Conservation (phyloP, 2,113 vertebrate genomes). For the Micronisus gabar region DNA sequence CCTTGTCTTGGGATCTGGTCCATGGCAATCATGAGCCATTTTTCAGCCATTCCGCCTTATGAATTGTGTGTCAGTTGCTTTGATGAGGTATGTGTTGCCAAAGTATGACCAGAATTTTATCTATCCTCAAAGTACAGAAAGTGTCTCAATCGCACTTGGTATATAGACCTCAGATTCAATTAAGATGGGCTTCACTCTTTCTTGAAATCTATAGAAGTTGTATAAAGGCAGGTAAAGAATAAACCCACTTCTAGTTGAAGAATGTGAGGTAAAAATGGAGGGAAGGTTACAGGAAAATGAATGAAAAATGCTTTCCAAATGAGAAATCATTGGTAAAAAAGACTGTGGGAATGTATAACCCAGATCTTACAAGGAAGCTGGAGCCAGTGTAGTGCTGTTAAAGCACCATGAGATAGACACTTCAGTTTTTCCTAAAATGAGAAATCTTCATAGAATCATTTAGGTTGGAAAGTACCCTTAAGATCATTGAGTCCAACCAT, state of each 20-base stretch:
- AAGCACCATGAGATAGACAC: background rate
- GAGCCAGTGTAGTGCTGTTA: background rate
- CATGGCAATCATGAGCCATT: background rate
- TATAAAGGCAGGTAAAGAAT: background rate
- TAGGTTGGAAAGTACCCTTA: too few species aligned
- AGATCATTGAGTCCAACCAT: too few species aligned
- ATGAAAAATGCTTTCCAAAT: background rate
- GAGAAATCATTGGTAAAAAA: background rate
- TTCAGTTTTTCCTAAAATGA: background rate
- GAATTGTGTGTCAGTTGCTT: background rate
- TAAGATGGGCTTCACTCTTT: background rate
- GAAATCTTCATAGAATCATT: background rate
- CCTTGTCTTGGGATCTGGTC: background rate
- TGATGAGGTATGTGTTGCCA: background rate
- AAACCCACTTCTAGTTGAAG: background rate
- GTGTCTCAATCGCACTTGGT: background rate
- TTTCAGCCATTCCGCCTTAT: background rate
- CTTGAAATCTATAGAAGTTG: background rate
- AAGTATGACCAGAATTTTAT: background rate
- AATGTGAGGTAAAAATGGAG: background rate
- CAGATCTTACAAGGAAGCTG: background rate
- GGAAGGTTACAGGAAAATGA: background rate
- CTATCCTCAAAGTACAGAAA: background rate
- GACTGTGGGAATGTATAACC: background rate
- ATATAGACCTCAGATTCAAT: background rate